A percentile compares a stretch with the other conserved stretches of the same genome.
phyloP scores from a whole-genome alignment of 2,888 invertebrate species.

The Xanthia icteritia region DNA sequence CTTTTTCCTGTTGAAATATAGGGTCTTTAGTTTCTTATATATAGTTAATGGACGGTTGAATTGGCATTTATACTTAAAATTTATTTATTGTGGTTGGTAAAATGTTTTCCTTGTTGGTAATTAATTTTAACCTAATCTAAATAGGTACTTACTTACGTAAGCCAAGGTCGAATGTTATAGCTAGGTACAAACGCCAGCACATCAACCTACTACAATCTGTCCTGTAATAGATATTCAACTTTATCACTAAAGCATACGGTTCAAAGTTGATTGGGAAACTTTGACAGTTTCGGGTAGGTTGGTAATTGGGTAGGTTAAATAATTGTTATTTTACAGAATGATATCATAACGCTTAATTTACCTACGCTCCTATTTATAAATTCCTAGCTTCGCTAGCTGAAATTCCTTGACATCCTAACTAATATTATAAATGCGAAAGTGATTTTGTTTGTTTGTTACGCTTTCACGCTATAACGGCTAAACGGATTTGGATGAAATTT shows the following conservation, averaged over 20 bases:
- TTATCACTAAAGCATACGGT: too few species aligned
- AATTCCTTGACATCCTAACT: neutral
- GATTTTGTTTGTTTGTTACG: too few species aligned
- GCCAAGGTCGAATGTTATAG: neutral
- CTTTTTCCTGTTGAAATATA: conserved; percentile 60
- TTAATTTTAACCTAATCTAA: neutral
- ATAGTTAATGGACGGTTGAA: neutral
- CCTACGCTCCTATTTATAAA: neutral
- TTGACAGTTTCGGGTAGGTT: too few species aligned
- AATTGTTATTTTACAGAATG: neutral
- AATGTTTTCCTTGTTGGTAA: conserved; percentile 21
- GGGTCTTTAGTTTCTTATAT: neutral
- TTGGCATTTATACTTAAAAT: neutral
- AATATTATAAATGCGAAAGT: too few species aligned
- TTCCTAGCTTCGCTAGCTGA: neutral
- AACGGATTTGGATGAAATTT: too few species aligned
- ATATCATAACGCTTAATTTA: neutral
- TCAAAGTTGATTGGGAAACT: too few species aligned
- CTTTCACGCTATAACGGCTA: too few species aligned
- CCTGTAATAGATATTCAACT: too few species aligned
- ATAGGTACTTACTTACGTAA: neutral
- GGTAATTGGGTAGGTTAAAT: too few species aligned
- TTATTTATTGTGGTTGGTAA: neutral
- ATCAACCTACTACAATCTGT: too few species aligned
- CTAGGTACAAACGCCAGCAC: too few species aligned